These are phyloP conservation scores for Larimichthys polyactis DNA, from an alignment of 2,113 vertebrate genomes.

Conservation along the genomic window DNA sequence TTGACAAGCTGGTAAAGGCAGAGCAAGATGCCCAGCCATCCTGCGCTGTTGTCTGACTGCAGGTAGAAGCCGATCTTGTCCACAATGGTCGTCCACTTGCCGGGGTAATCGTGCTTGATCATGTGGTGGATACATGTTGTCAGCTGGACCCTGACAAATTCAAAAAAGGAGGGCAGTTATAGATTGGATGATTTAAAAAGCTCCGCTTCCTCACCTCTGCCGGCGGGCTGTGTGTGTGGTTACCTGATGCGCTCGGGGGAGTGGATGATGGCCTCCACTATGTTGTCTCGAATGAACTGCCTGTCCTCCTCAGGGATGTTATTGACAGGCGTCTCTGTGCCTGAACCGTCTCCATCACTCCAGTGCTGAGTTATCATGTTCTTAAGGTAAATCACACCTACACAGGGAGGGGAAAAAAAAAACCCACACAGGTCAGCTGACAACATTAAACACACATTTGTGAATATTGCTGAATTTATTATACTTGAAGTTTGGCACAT, in stretches of 20 bases:
- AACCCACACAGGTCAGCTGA: no score
- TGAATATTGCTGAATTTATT: not conserved
- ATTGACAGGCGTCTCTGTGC: conserved; percentile 89
- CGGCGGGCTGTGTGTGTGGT: conserved; percentile 12
- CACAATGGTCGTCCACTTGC: conserved; percentile 96
- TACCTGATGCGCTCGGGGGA: conserved; percentile 99
- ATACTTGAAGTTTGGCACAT: not conserved
- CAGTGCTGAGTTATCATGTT: conserved; percentile 99
- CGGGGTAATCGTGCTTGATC: conserved; percentile 98
- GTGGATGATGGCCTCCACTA: conserved; percentile 98
- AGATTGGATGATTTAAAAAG: conserved; percentile 34
- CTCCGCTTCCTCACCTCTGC: not conserved
- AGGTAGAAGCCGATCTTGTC: conserved; percentile 99
- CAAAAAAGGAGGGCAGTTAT: not conserved
- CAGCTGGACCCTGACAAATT: conserved; percentile 91
- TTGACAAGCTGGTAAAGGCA: conserved; percentile 99
- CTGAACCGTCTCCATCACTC: conserved; percentile 91
- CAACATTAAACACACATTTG: not conserved
- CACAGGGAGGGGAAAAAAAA: not conserved
- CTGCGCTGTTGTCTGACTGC: conserved; percentile 95
- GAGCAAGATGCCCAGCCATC: conserved; percentile 97
- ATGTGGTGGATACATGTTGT: conserved; percentile 99
- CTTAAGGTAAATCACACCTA: conserved; percentile 99
- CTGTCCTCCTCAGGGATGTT: conserved; percentile 97
- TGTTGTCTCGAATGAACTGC: conserved; percentile 96